Percentiles rank a stretch among this genome's conserved stretches.
Evolutionary conservation across 2,797 vertebrate species (phyloP).

Genomic region (Geotrypetes seraphini): DNA sequence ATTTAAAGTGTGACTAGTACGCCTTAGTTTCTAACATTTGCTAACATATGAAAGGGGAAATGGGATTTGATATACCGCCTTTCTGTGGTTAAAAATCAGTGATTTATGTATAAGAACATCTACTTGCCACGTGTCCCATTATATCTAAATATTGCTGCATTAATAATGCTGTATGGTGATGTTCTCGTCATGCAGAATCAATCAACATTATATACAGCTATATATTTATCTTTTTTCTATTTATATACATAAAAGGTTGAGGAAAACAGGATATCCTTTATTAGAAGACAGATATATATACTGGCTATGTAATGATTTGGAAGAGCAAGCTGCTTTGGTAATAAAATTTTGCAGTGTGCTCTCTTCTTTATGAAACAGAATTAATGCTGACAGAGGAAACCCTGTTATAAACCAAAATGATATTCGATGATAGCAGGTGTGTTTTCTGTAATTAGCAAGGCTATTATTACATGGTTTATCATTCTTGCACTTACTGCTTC

Average conservation of each 20-base stretch:
- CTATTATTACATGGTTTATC: conserved; percentile 18
- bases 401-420: conserved; percentile 6
- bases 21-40: too few relatives aligned
- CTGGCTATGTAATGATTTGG: neutral
- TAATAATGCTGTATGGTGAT: too few relatives aligned
- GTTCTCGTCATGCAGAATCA: conserved; percentile 1
- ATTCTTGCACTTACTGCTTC: conserved; percentile 24
- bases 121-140: too few relatives aligned
- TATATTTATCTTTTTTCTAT: too few relatives aligned
- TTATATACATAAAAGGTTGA: neutral
- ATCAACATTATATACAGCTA: too few relatives aligned
- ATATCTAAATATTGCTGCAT: too few relatives aligned
- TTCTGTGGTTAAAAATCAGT: too few relatives aligned
- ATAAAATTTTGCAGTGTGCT: neutral
- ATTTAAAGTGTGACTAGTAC: too few relatives aligned
- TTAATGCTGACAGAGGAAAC: conserved; percentile 15
- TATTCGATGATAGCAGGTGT: conserved; percentile 4
- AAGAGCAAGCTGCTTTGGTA: conserved; percentile 13
- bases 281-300: neutral
- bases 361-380: conserved; percentile 12
- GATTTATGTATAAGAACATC: too few relatives aligned
- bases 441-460: conserved; percentile 9
- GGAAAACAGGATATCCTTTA: conserved; percentile 11
- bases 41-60: too few relatives aligned
- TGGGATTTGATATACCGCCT: too few relatives aligned